Conservation (phyloP, 2,888 invertebrate species). For the Andrena praecox region DNA sequence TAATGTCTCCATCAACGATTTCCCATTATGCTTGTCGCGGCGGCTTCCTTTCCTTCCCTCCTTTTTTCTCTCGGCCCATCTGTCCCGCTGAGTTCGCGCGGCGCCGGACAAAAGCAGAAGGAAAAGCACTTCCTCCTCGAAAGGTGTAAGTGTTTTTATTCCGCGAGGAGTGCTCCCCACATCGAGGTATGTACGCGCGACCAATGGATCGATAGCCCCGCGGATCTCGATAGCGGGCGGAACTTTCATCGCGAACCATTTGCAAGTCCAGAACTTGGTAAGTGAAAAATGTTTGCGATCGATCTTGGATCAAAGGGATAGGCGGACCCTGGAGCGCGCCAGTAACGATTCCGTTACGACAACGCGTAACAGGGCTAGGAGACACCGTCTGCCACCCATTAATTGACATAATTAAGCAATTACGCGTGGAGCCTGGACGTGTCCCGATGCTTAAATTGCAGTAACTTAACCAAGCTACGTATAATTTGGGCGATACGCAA, state of each 20-base stretch:
- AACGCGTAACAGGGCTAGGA: conserved; percentile 11
- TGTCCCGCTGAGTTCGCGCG: neutral
- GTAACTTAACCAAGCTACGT: conserved; percentile 72
- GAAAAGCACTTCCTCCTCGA: neutral
- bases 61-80: neutral
- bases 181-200: neutral
- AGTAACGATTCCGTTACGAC: neutral
- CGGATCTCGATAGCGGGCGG: conserved; percentile 2
- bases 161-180: neutral
- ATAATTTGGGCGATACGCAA: conserved; percentile 75
- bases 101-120: conserved; percentile 17
- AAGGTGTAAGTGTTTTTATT: conserved; percentile 11
- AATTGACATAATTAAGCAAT: conserved; percentile 73
- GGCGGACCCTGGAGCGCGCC: too few relatives aligned
- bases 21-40: conserved; percentile 64
- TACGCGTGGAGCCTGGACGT: conserved; percentile 48
- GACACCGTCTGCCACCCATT: conserved; percentile 32
- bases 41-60: conserved; percentile 21
- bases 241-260: neutral
- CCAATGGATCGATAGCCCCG: neutral
- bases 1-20: conserved; percentile 71
- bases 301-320: neutral
- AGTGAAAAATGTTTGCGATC: neutral
- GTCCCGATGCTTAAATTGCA: conserved; percentile 58
- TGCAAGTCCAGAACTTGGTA: neutral